Percentiles rank a stretch among this genome's conserved stretches.
Conservation (phyloP, 2,888 invertebrate species). For the Microplitis deprimator region DNA sequence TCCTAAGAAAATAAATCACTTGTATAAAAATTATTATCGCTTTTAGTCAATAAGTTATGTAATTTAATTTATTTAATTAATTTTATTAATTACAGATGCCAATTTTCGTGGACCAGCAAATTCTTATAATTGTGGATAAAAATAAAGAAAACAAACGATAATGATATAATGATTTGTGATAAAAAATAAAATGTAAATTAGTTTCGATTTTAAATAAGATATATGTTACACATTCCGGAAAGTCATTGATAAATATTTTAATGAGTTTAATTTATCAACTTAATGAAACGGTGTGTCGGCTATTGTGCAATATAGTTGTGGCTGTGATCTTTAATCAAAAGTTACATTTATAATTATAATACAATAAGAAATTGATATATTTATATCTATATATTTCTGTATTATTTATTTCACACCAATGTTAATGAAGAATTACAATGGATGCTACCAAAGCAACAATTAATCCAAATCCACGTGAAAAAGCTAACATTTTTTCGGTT, state of each 20-base stretch:
- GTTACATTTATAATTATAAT: too few relatives aligned
- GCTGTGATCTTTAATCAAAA: too few relatives aligned
- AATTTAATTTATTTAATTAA: background rate
- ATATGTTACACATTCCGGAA: background rate
- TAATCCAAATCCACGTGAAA: constrained; percentile 75
- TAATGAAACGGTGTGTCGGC: background rate
- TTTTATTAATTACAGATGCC: background rate
- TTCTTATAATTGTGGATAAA: background rate
- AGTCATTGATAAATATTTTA: background rate
- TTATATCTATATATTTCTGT: too few relatives aligned
- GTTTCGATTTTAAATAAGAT: background rate
- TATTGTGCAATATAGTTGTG: too few relatives aligned
- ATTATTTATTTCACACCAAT: too few relatives aligned
- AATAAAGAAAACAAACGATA: background rate
- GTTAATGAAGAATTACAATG: constrained; percentile 50
- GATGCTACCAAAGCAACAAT: constrained; percentile 67
- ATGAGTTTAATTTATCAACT: background rate
- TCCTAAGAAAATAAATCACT: too few relatives aligned
- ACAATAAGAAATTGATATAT: too few relatives aligned
- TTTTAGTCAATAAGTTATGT: too few relatives aligned
- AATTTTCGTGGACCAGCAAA: background rate
- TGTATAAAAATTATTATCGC: too few relatives aligned
- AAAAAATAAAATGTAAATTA: background rate
- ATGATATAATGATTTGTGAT: background rate
- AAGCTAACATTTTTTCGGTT: constrained; percentile 76